Conservation (phyloP, 2,888 invertebrate genomes). For the Euclidia mi region DNA sequence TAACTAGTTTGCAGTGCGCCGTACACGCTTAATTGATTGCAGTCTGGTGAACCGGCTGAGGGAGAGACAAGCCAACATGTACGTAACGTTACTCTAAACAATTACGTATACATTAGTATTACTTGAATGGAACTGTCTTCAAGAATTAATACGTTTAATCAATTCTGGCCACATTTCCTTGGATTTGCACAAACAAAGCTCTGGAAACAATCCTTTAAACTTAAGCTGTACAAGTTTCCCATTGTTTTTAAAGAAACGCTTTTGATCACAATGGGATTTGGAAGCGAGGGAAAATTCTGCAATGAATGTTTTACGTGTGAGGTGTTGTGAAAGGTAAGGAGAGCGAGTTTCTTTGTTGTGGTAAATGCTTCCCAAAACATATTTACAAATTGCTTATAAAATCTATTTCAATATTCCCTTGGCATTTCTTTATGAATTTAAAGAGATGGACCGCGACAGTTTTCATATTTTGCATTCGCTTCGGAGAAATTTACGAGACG, state of each 20-base stretch:
- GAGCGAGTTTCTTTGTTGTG: constrained; percentile 1
- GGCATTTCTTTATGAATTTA: constrained; percentile 9
- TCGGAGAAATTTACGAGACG: constrained; percentile 13
- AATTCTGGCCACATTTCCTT: constrained; percentile 19
- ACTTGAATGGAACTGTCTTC: constrained; percentile 28
- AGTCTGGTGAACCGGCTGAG: constrained; percentile 27
- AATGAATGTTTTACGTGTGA: constrained; percentile 7
- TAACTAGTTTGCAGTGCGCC: constrained; percentile 52
- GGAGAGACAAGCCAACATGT: constrained; percentile 39
- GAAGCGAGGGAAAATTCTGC: constrained; percentile 2
- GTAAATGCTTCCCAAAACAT: neutral
- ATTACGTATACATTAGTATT: constrained; percentile 26
- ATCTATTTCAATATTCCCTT: constrained; percentile 2
- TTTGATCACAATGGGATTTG: constrained; percentile 11
- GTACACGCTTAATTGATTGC: constrained; percentile 67
- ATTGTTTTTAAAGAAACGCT: constrained; percentile 26
- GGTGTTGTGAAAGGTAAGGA: constrained; percentile 2
- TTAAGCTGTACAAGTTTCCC: constrained; percentile 14
- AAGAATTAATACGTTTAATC: constrained; percentile 40
- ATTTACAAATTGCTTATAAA: constrained; percentile 4
- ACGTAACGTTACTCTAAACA: constrained; percentile 52
- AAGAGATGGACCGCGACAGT: neutral
- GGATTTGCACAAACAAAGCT: constrained; percentile 22
- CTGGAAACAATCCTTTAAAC: constrained; percentile 19
- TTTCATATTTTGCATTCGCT: constrained; percentile 26